A percentile compares a stretch with the other conserved stretches of the same genome.
phyloP scores from a whole-genome alignment of 2,888 invertebrate species.

The Polymixis flavicincta region DNA sequence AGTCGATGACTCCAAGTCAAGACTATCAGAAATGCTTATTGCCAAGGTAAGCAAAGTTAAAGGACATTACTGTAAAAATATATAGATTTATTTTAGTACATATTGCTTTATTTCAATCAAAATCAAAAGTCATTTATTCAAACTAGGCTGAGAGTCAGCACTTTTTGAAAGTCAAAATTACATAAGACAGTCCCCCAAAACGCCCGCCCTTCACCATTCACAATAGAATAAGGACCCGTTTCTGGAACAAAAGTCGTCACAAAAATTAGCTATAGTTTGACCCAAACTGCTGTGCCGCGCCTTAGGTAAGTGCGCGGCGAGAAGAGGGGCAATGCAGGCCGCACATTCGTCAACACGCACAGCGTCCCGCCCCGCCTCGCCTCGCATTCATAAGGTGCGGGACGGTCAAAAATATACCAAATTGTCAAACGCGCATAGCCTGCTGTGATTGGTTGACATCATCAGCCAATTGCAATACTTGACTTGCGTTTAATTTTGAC shows the following conservation, averaged over 20 bases:
- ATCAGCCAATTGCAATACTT: background rate
- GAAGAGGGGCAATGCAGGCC: background rate
- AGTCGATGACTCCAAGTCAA: constrained; percentile 92
- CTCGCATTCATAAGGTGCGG: too few relatives aligned
- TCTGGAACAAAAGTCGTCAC: background rate
- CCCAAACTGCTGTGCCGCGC: background rate
- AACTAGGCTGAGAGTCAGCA: too few relatives aligned
- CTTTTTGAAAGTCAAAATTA: too few relatives aligned
- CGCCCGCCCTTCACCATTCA: too few relatives aligned
- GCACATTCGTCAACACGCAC: background rate
- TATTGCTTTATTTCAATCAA: background rate
- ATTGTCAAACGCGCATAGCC: background rate
- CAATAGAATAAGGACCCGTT: background rate
- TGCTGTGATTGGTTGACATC: constrained; percentile 6
- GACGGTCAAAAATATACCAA: background rate
- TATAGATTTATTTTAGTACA: background rate
- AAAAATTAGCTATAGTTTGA: background rate
- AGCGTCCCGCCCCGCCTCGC: too few relatives aligned
- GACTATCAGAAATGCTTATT: constrained; percentile 86
- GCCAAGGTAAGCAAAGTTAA: constrained; percentile 77
- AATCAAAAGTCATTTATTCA: too few relatives aligned
- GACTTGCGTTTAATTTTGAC: background rate
- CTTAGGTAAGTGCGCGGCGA: background rate
- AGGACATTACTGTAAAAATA: background rate
- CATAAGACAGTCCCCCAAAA: too few relatives aligned